Conservation (phyloP, 2,888 invertebrate genomes). For the Thecocarcelia acutangulata region DNA sequence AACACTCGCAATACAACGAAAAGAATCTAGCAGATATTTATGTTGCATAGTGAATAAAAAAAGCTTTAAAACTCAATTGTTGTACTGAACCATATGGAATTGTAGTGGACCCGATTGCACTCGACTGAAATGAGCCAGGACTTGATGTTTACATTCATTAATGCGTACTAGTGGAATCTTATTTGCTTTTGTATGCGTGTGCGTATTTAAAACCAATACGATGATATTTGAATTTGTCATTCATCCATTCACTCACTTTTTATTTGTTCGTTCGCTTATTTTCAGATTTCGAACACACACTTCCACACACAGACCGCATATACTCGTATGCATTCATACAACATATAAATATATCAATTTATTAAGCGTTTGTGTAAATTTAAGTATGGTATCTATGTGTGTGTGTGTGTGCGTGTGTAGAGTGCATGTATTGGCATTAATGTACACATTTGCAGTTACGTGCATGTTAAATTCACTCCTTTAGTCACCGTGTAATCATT, state of each 20-base stretch:
- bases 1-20: conserved; percentile 11
- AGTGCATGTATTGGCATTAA: neutral
- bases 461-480: conserved; percentile 51
- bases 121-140: conserved; percentile 43
- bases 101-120: conserved; percentile 26
- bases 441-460: neutral
- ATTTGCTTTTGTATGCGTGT: conserved; percentile 59
- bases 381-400: neutral
- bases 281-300: neutral
- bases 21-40: conserved; percentile 49
- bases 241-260: conserved; percentile 16
- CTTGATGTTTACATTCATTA: conserved; percentile 63
- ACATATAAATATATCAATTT: neutral
- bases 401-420: neutral
- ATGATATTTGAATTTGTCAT: conserved; percentile 61
- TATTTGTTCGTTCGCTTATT: conserved; percentile 3
- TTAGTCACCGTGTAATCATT: conserved; percentile 50
- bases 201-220: conserved; percentile 53
- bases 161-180: conserved; percentile 62
- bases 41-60: conserved; percentile 39
- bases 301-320: neutral
- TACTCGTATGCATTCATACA: no score
- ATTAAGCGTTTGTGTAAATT: conserved; percentile 40
- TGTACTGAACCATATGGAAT: conserved; percentile 25
- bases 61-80: conserved; percentile 26